Evolutionary conservation across 2,888 invertebrate genomes (phyloP).

Genomic region (Abscondita cerata): DNA sequence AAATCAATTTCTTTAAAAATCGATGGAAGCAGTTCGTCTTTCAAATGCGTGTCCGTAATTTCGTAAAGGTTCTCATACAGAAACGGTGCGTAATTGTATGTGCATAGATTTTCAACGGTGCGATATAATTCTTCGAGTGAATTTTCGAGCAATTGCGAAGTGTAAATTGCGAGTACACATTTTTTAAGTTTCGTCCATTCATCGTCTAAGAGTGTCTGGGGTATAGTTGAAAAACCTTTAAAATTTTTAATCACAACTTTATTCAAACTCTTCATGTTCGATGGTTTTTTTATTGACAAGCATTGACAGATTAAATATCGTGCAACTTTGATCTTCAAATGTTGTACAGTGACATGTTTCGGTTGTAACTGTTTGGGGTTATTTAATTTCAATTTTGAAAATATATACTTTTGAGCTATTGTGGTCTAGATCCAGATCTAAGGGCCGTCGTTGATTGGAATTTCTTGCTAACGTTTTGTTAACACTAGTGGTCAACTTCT

Average conservation of each 20-base stretch:
- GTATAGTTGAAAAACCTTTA: constrained; percentile 10
- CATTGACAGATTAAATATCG: not conserved
- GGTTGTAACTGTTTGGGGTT: no score
- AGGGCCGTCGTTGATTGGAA: no score
- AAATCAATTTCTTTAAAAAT: constrained; percentile 85
- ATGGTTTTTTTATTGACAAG: not conserved
- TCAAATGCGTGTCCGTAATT: constrained; percentile 83
- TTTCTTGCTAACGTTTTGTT: no score
- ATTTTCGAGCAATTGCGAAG: constrained; percentile 55
- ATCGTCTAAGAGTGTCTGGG: constrained; percentile 10
- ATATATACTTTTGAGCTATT: no score
- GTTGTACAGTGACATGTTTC: no score
- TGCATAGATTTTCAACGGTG: constrained; percentile 96
- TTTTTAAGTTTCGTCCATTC: constrained; percentile 32
- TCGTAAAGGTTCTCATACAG: constrained; percentile 85
- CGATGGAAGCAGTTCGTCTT: constrained; percentile 84
- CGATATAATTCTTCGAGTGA: constrained; percentile 92
- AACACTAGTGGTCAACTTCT: no score
- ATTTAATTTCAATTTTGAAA: no score
- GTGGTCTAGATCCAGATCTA: no score
- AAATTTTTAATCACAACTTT: constrained; percentile 22
- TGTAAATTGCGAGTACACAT: constrained; percentile 34
- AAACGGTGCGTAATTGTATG: constrained; percentile 88
- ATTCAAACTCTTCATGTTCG: constrained; percentile 15
- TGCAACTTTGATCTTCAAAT: not conserved